Evolutionary conservation across 2,113 vertebrate genomes (phyloP).

Genomic region (Egretta garzetta): DNA sequence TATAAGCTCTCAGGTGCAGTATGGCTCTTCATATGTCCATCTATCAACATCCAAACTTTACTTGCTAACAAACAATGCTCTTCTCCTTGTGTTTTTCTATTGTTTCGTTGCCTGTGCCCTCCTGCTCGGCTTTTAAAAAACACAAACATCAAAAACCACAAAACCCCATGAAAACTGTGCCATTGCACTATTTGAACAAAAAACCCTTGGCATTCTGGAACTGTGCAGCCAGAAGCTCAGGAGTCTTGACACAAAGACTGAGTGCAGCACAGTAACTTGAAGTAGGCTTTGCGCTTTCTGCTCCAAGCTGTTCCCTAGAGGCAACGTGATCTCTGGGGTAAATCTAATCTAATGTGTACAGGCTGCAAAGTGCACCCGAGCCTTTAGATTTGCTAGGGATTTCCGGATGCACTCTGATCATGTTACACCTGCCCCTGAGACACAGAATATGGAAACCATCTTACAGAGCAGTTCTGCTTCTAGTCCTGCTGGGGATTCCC

Average conservation of each 20-base stretch:
- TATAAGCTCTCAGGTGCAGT: neutral
- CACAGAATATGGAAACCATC: rapidly evolving
- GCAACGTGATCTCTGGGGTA: neutral
- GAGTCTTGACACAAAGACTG: no score
- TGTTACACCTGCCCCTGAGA: neutral
- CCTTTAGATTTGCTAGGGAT: neutral
- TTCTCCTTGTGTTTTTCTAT: neutral
- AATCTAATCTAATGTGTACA: neutral
- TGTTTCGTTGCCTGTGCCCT: neutral
- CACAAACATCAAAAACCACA: neutral
- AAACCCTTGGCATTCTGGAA: neutral
- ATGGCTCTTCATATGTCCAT: neutral
- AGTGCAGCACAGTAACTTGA: rapidly evolving
- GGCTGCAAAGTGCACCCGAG: rapidly evolving
- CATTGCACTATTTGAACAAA: neutral
- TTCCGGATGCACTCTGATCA: neutral
- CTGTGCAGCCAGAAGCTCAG: neutral
- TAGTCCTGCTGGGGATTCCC: neutral
- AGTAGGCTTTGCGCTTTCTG: neutral
- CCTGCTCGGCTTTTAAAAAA: neutral
- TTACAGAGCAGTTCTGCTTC: neutral
- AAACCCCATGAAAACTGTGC: neutral
- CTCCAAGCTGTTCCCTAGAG: neutral
- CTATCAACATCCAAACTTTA: neutral
- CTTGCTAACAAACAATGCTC: neutral